Base-by-base conservation (phyloP, 1,140 invertebrate genomes). In the Heliconius congener region DNA sequence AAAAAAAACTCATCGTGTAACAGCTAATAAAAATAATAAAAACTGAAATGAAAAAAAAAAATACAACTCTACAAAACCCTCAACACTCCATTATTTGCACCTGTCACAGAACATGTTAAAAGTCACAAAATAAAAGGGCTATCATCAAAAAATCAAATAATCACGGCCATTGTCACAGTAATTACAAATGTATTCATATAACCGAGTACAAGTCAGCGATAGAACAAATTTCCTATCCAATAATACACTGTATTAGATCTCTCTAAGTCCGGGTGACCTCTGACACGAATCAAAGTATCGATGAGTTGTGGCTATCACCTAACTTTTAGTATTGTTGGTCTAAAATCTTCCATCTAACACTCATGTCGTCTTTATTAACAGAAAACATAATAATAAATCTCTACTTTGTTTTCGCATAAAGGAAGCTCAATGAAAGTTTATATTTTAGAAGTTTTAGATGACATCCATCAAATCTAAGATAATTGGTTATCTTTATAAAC, bases 161-260 rank as follows among this genome's bases (percentile, higher is more conserved):
- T 75, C 52, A 75, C 74, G 37, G 66, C 39, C 23, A 79, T 42
- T 39, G 34, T 50, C 42, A 42, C 30, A 50, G 27, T 57, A 79
- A 79, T 79, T 79, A 79, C 57, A 79, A 74, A 16, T n/a, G 27
- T 60, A 79, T 79, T 79, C 77, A 79, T 79, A 37, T 18, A 52
- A 37, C 52, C 13, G 27, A 66, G 60, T 30, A 66, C 80, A 66
- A 78, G 74, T 79, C 77, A 74, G 66, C 76, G 46, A 71, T 73
- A 82, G 82, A 79, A 84, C 60, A 66, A 30, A 66, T 66, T 66
- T 30, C 23, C 60, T 16, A 66, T 85, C 82, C 87, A 86, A 92
- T 90, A 88, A 89, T 87, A 86, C 80, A 89, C 79, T 78, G 84
- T 78, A 88, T 88, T 87, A 85, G 79, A 87, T 85, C 85, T 88